Evolutionary conservation across 2,888 invertebrate species (phyloP).

Genomic region (Limenitis camilla): DNA sequence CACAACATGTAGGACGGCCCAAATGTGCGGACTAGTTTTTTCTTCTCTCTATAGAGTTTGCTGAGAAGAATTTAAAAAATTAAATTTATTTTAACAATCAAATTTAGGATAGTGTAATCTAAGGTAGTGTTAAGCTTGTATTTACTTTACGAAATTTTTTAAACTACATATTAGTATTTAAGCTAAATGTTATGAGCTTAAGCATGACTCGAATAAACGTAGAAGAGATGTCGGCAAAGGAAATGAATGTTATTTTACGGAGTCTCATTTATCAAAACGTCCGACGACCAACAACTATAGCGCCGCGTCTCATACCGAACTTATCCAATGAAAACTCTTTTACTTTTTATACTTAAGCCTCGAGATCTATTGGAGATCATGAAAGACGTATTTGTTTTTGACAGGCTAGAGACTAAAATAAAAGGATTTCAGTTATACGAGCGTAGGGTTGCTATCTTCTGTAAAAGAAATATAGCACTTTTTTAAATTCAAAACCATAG

Average conservation of each 20-base stretch:
- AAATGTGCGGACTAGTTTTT: too few species aligned
- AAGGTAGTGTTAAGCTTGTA: too few species aligned
- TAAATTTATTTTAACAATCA: too few species aligned
- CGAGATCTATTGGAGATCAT: constrained; percentile 43
- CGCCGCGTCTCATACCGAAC: constrained; percentile 30
- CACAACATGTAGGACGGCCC: too few species aligned
- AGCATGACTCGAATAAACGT: constrained; percentile 34
- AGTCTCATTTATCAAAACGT: constrained; percentile 68
- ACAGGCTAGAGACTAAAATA: constrained; percentile 25
- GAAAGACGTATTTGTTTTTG: constrained; percentile 41
- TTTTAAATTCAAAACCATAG: too few species aligned
- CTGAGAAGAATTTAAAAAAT: too few species aligned
- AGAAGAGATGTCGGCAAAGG: constrained; percentile 38
- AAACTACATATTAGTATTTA: too few species aligned
- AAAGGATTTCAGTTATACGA: background rate
- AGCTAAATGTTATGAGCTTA: background rate
- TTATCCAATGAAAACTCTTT: constrained; percentile 42
- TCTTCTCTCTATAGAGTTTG: too few species aligned
- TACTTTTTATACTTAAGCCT: constrained; percentile 22
- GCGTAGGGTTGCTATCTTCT: too few species aligned
- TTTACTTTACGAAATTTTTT: too few species aligned
- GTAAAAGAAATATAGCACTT: too few species aligned
- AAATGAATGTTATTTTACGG: constrained; percentile 59
- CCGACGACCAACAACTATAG: constrained; percentile 33
- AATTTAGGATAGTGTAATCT: too few species aligned